Conservation (phyloP, 1,140 invertebrate genomes). For the Panonychus citri region DNA sequence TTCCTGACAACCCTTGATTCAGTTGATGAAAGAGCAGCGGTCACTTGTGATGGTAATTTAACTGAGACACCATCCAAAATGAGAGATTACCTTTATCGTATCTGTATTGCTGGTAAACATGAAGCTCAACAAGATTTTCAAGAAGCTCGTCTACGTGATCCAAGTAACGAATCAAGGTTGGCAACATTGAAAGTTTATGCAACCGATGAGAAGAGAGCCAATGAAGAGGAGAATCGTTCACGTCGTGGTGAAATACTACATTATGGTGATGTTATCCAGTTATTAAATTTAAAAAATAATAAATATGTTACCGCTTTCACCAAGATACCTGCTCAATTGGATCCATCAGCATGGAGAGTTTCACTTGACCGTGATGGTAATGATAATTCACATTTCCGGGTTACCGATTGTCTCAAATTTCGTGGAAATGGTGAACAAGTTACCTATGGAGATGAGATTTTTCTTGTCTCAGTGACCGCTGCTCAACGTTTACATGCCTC, state of each 20-base stretch:
- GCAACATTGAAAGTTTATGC: conserved; percentile 91
- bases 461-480: conserved; percentile 83
- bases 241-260: conserved; percentile 69
- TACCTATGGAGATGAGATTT: conserved; percentile 91
- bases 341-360: conserved; percentile 97
- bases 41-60: conserved; percentile 76
- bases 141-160: conserved; percentile 56
- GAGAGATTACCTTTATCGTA: conserved; percentile 93
- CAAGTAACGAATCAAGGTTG: conserved; percentile 60
- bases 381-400: conserved; percentile 98
- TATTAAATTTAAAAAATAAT: conserved; percentile 94
- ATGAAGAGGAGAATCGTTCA: conserved; percentile 87
- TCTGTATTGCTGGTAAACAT: conserved; percentile 96
- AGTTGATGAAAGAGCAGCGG: conserved; percentile 89
- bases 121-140: conserved; percentile 99
- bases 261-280: conserved; percentile 84
- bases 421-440: conserved; percentile 79
- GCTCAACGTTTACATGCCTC: conserved; percentile 85
- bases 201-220: conserved; percentile 92
- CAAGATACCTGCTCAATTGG: conserved; percentile 74
- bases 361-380: conserved; percentile 89
- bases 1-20: conserved; percentile 85
- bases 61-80: conserved; percentile 91
- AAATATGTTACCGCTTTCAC: conserved; percentile 98
- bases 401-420: conserved; percentile 94